Conservation (phyloP, 2,888 invertebrate genomes). For the Torymus aiolomorphi region DNA sequence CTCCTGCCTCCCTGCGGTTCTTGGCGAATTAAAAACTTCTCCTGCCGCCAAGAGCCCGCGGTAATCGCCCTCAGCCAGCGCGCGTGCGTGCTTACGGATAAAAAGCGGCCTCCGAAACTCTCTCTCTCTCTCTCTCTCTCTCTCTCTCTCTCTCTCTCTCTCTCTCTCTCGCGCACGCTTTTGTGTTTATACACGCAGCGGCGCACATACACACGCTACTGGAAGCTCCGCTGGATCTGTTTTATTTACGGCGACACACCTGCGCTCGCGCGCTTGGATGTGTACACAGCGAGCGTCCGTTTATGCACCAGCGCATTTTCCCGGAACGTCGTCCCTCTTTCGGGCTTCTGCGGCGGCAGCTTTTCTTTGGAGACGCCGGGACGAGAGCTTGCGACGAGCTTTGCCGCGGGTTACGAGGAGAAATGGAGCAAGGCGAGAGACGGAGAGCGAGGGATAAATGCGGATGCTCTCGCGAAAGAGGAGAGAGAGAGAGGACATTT, state of each 20-base stretch:
- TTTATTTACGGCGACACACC: constrained; percentile 23
- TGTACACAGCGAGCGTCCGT: background rate
- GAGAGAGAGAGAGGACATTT: too few species aligned
- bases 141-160: too few species aligned
- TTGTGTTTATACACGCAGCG: too few species aligned
- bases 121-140: too few species aligned
- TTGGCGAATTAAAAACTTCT: constrained; percentile 19
- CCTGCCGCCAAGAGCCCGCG: background rate
- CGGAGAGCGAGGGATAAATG: background rate
- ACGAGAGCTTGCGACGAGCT: background rate
- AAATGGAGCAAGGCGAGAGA: background rate
- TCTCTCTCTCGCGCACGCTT: too few species aligned
- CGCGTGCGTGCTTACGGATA: background rate
- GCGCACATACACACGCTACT: background rate
- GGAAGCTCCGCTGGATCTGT: background rate
- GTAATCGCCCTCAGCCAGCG: background rate
- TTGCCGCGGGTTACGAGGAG: background rate
- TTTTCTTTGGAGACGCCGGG: too few species aligned
- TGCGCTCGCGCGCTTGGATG: background rate
- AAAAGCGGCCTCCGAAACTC: background rate
- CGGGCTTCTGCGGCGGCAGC: background rate
- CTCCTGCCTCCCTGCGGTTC: background rate
- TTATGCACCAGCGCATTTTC: too few species aligned
- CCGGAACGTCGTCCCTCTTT: background rate
- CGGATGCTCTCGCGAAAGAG: background rate